Conservation (phyloP, 2,888 invertebrate genomes). For the Drosophila mettleri region DNA sequence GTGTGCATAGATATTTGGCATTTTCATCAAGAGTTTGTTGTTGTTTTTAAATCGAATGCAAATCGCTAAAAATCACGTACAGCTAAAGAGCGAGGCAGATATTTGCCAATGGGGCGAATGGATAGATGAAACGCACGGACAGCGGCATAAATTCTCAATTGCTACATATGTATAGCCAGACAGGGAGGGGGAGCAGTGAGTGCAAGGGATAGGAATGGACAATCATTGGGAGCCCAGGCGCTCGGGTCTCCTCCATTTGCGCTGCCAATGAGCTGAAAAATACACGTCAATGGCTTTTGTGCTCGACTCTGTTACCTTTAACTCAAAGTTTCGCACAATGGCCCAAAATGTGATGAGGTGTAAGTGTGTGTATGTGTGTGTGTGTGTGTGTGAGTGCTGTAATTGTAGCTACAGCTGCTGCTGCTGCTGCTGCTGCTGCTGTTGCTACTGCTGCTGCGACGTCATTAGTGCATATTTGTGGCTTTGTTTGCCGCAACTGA, state of each 20-base stretch:
- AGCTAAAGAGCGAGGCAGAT: conserved; percentile 20
- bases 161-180: conserved; percentile 17
- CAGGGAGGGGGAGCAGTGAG: background rate
- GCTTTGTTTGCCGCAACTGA: conserved; percentile 82
- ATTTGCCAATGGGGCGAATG: conserved; percentile 4
- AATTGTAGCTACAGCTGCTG: conserved; percentile 42
- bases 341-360: conserved; percentile 44
- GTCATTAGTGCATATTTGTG: conserved; percentile 84
- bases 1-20: background rate
- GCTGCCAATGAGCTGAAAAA: conserved; percentile 64
- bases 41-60: conserved; percentile 31
- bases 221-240: background rate
- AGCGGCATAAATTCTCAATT: conserved; percentile 18
- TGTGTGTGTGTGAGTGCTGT: conserved; percentile 1
- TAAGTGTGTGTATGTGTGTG: conserved; percentile 4
- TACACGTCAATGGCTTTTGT: conserved; percentile 54
- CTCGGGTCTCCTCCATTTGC: conserved; percentile 52
- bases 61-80: conserved; percentile 74
- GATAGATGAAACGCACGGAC: conserved; percentile 3
- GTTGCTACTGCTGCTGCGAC: conserved; percentile 56
- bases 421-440: conserved; percentile 52
- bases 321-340: conserved; percentile 43
- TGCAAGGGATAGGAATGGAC: background rate
- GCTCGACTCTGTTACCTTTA: conserved; percentile 54
- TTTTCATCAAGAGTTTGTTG: background rate